Base-by-base conservation (phyloP, 2,888 invertebrate genomes). In the Cerastis leucographa region DNA sequence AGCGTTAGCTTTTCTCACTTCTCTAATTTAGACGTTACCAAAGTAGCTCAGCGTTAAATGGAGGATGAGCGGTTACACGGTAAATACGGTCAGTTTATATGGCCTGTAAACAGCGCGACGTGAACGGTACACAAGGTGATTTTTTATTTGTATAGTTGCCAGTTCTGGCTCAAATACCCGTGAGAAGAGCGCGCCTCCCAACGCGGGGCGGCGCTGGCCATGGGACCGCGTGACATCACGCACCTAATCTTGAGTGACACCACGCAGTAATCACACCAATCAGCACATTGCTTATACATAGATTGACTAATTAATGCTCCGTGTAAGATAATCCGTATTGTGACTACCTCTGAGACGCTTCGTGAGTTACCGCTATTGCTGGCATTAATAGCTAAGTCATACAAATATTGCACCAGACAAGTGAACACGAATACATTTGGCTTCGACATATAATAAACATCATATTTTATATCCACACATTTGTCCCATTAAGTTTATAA, bases 51-150 rank as follows among this genome's bases (percentile, higher is more conserved):
- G 90, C 91, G 95, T 95, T 96, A 95, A 96, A 94, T 94, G 94
- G 95, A 92, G 93, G 93, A 95, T 96, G 94, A 96, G 93, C 94
- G 94, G 94, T 92, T 92, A 91, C 93, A 93, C 92, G 90, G 96
- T 95, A 95, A 96, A 96, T 93, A 96, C 93, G 94, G 92, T 90
- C 94, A 93, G 94, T 94, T 95, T 95, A 95, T 95, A 94, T 93
- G 95, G 90, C 93, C 93, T 92, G 95, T 93, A 95, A 96, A 96
- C 95, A 95, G 87, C 90, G 91, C 94, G 91, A 94, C 95, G 96
- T 95, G 96, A 96, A 96, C 95, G 95, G 96, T 96, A 96, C 96
- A 96, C 96, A 96, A 93, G 93, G 91, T 94, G 93, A 91, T 95
- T 93, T 94, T 94, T 95, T 96, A 94, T 96, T 96, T 96, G 95